Percentiles rank a stretch among this genome's conserved stretches.
Evolutionary conservation across 2,797 vertebrate species (phyloP).

Genomic region (Paguma larvata): DNA sequence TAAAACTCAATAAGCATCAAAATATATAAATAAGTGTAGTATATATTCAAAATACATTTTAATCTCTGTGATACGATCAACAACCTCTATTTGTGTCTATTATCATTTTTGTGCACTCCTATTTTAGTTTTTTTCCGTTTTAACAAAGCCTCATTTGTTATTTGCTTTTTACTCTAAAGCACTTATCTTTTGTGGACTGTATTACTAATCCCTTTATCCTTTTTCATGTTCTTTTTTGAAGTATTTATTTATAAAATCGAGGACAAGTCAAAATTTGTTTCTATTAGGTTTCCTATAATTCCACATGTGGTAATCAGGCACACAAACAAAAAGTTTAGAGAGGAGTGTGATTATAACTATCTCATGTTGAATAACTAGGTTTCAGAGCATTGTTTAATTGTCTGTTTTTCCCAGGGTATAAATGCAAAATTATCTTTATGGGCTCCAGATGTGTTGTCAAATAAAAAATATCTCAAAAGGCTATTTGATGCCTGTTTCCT

Average conservation of each 20-base stretch:
- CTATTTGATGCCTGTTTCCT: background rate
- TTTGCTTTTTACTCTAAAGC: background rate
- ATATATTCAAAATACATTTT: background rate
- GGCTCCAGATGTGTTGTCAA: conserved; percentile 69
- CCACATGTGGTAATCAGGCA: background rate
- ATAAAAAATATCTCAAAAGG: conserved; percentile 31
- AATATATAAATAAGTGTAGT: background rate
- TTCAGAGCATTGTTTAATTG: background rate
- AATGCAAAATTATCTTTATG: conserved; percentile 69
- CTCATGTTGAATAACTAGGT: background rate
- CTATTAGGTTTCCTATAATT: background rate
- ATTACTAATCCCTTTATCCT: background rate
- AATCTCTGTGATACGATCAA: background rate
- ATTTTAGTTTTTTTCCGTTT: conserved; percentile 40
- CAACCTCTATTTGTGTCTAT: background rate
- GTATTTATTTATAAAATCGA: conserved; percentile 17
- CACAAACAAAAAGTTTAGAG: background rate
- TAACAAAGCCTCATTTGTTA: background rate
- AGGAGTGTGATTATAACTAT: background rate
- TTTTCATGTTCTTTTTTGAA: conserved; percentile 11
- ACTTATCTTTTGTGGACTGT: conserved; percentile 7
- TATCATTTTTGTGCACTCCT: background rate
- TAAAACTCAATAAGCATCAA: background rate
- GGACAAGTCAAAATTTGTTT: conserved; percentile 19
- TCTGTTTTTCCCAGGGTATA: conserved; percentile 9